phyloP scores from a whole-genome alignment of 1,140 invertebrate genomes.

The Plectrocnemia conspersa region DNA sequence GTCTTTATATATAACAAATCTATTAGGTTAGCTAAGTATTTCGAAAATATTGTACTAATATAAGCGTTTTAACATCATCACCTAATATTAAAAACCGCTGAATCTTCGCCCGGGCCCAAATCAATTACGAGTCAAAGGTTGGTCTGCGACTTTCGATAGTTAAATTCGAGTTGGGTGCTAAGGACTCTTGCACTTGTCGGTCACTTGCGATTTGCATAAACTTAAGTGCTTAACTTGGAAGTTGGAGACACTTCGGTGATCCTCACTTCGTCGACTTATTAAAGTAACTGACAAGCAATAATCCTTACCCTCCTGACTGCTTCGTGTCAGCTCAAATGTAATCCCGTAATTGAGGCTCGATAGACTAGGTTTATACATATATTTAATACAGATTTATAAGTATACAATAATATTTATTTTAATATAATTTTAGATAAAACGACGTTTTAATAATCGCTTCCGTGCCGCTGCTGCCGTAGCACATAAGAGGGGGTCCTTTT shows the following conservation, averaged over 20 bases:
- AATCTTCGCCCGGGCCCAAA: not conserved
- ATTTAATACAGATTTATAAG: no score
- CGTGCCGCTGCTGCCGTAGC: no score
- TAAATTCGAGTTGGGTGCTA: constrained; percentile 17
- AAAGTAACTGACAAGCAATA: constrained; percentile 9
- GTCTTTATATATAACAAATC: no score
- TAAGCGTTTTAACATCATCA: no score
- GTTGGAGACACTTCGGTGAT: constrained; percentile 5
- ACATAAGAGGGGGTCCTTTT: constrained; percentile 6
- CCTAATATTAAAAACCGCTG: no score
- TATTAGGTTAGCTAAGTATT: no score
- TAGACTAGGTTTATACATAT: not conserved
- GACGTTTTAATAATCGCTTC: no score
- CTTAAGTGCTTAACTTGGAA: constrained; percentile 16
- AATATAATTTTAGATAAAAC: no score
- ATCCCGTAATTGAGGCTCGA: constrained; percentile 1
- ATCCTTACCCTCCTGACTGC: not conserved
- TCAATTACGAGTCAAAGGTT: constrained; percentile 19
- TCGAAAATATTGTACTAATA: no score
- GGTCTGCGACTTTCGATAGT: constrained; percentile 1
- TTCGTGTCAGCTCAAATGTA: constrained; percentile 1
- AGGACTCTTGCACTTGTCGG: constrained; percentile 20
- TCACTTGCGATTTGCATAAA: constrained; percentile 25
- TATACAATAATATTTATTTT: no score
- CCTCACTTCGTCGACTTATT: constrained; percentile 12